Conservation (phyloP, 1,140 invertebrate species). For the Thaumetopoea pityocampa region DNA sequence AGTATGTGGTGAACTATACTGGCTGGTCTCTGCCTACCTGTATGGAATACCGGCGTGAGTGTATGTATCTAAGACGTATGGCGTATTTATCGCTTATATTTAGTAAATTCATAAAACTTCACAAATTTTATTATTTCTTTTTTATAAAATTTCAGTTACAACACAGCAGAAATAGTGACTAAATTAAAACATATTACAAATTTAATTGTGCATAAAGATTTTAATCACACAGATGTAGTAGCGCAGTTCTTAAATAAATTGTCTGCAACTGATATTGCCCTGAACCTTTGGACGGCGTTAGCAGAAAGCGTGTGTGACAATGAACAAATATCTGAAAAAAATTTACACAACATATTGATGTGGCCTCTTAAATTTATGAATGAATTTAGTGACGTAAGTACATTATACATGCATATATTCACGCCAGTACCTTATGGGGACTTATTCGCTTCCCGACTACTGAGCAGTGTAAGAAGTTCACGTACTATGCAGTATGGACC, state of each 20-base stretch:
- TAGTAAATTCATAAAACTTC: too few species aligned
- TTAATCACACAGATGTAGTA: slow-evolving; percentile 14
- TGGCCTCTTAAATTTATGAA: slow-evolving; percentile 36
- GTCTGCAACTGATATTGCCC: slow-evolving; percentile 22
- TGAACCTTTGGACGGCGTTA: slow-evolving; percentile 41
- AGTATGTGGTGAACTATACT: too few species aligned
- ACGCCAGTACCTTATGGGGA: too few species aligned
- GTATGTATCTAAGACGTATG: too few species aligned
- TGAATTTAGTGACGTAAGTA: slow-evolving; percentile 36
- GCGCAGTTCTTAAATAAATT: slow-evolving; percentile 27
- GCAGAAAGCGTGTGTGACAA: slow-evolving; percentile 31
- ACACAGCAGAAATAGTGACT: slow-evolving; percentile 16
- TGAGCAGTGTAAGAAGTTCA: too few species aligned
- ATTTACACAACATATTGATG: slow-evolving; percentile 26
- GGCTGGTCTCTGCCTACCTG: too few species aligned
- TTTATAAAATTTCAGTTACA: slow-evolving; percentile 32
- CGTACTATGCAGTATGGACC: too few species aligned
- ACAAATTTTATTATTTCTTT: too few species aligned
- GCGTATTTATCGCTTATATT: too few species aligned
- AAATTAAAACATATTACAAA: slow-evolving; percentile 32
- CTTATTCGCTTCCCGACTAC: too few species aligned
- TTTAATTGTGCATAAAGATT: slow-evolving; percentile 26
- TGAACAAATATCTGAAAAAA: slow-evolving; percentile 8
- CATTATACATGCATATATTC: slow-evolving; percentile 5
- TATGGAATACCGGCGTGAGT: too few species aligned